Evolutionary conservation across 1,140 invertebrate genomes (phyloP).

Genomic region (Diabrotica virgifera): DNA sequence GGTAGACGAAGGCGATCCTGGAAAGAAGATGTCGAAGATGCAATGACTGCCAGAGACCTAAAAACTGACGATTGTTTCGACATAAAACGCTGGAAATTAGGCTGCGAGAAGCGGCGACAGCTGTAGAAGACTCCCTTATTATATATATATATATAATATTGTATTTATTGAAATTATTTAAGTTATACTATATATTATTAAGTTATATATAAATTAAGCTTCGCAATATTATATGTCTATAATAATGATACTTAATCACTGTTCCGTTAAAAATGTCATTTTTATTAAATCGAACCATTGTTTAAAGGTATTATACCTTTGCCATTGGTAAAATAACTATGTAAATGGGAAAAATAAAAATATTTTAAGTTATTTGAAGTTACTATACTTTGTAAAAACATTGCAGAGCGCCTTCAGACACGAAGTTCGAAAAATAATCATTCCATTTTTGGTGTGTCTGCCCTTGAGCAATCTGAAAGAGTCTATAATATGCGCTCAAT

Average conservation of each 20-base stretch:
- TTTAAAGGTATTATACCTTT: background rate
- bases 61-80: no score
- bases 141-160: no score
- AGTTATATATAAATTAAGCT: no score
- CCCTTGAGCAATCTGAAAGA: conserved; percentile 37
- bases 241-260: background rate
- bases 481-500: conserved; percentile 34
- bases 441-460: conserved; percentile 42
- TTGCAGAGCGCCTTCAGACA: conserved; percentile 32
- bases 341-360: conserved; percentile 9
- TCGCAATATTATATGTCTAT: no score
- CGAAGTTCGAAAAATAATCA: conserved; percentile 41
- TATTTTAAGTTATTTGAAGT: conserved; percentile 17
- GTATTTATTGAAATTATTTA: no score
- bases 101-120: no score
- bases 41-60: no score
- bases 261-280: background rate
- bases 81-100: no score
- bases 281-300: background rate
- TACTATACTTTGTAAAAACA: conserved; percentile 30
- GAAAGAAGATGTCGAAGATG: no score
- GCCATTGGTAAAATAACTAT: background rate
- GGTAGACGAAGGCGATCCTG: no score
- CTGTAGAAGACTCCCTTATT: no score
- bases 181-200: no score